A percentile compares a stretch with the other conserved stretches of the same genome.
phyloP scores from a whole-genome alignment of 2,888 invertebrate genomes.

The Pandemis corylana region DNA sequence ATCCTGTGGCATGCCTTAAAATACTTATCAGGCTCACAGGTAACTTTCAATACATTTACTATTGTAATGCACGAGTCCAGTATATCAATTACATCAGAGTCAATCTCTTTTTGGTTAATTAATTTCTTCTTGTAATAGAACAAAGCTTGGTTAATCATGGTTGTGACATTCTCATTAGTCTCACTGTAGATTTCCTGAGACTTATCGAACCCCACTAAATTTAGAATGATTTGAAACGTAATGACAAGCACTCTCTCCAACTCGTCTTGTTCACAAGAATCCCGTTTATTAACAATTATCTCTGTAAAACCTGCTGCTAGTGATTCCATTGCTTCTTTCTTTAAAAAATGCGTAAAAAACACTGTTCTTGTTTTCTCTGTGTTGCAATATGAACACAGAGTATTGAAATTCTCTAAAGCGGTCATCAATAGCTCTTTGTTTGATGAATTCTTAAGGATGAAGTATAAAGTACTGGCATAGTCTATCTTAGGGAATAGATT shows the following conservation, averaged over 20 bases:
- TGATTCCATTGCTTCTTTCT: constrained; percentile 63
- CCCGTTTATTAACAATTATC: constrained; percentile 61
- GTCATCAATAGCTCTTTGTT: constrained; percentile 85
- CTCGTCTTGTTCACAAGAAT: constrained; percentile 61
- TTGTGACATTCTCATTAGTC: constrained; percentile 57
- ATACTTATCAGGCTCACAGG: constrained; percentile 61
- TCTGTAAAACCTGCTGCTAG: constrained; percentile 67
- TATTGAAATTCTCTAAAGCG: constrained; percentile 86
- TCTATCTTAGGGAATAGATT: constrained; percentile 74
- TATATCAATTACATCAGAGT: constrained; percentile 70
- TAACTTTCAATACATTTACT: constrained; percentile 57
- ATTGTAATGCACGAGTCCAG: constrained; percentile 69
- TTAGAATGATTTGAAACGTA: constrained; percentile 68
- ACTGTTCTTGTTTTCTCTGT: constrained; percentile 59
- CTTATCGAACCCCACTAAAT: constrained; percentile 70
- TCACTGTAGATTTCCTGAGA: constrained; percentile 62
- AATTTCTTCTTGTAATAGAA: constrained; percentile 72
- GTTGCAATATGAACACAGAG: constrained; percentile 78
- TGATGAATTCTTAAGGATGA: constrained; percentile 90
- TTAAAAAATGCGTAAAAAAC: constrained; percentile 70
- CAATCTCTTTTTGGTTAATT: constrained; percentile 66
- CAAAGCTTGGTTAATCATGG: constrained; percentile 65
- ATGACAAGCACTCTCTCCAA: constrained; percentile 70
- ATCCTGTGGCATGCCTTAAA: constrained; percentile 67
- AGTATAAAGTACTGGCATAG: constrained; percentile 86